Base-by-base conservation (phyloP, 2,888 invertebrate genomes). In the Caenorhabditis virilis region DNA sequence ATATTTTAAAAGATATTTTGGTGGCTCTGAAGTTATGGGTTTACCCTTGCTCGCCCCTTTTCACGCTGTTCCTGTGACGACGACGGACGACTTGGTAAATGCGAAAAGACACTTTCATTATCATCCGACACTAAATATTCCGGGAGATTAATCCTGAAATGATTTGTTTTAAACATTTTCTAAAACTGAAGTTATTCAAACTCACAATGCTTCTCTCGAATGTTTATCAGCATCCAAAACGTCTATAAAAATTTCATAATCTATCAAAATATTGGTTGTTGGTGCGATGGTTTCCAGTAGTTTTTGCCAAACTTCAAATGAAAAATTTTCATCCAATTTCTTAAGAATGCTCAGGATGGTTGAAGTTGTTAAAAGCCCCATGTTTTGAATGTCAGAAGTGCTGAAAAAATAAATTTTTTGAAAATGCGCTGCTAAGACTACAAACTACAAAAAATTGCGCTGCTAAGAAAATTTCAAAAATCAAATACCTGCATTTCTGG, bases 241-340 rank as follows among this genome's bases (percentile, higher is more conserved):
- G 9, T 43, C 49, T 23, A 60, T 53, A 22, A 60, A 60, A 13
- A 53, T 13, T 30, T 53, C 42, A 38, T 60, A 60, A n/a, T 49
- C 43, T 9, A 49, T 45, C 27, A 60, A 36, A 38, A 26, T 42
- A 18, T 36, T 43, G 0, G 59, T 53, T 16, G n/a, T n/a, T 53
- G 30, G 16, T 53, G n/a, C 59, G 49, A 60, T 38, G 6, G 30
- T 30, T 30, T 60, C 59, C 2, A 60, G 23, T 11, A 60, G 23
- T 18, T 60, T 18, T 23, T 52, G 53, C 59, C 59, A 60, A 36
- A 53, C 53, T 26, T 60, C 59, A 23, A n/a, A n/a, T n/a, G n/a
- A n/a, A n/a, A n/a, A n/a, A n/a, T n/a, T n/a, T n/a, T n/a, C n/a
- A n/a, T n/a, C n/a, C n/a, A n/a, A n/a, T n/a, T n/a, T n/a, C n/a